Base-by-base conservation (phyloP, 1,140 invertebrate genomes). In the Aphis craccivora region DNA sequence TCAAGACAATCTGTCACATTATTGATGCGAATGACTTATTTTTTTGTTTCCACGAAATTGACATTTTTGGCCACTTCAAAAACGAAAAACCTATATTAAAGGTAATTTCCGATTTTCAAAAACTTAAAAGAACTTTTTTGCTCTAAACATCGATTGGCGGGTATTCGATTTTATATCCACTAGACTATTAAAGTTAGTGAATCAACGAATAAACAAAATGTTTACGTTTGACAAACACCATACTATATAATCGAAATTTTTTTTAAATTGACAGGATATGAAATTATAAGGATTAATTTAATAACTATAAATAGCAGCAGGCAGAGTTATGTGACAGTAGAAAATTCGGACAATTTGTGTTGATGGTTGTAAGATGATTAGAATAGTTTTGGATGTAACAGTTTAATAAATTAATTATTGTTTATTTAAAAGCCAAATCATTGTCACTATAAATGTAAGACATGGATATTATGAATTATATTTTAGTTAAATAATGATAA, bases 1-100 rank as follows among this genome's bases (percentile, higher is more conserved):
- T 35, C 25, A 20, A 87, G 87, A 53, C n/a, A 89, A 89, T 89
- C 48, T 53, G 45, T 89, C 87, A 53, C n/a, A 35, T 87, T 87
- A 87, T n/a, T 87, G 30, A n/a, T 20, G n/a, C 18, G 51, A 60
- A 60, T 55, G 20, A 90, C 51, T 55, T 89, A 25, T 25, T 89
- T 89, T 53, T 37, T 53, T n/a, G 37, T 89, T 35, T 90, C 43
- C 14, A 43, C 22, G 23, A 43, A 25, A 55, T 60, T n/a, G 88
- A 90, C 22, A 60, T 67, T 90, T 89, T 43, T 30, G 55, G 37
- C 23, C 89, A 90, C 53, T 90, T 90, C 20, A 90, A 90, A 90
- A 90, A 60, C 37, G 2, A 60, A 90, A 90, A 90, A 40, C 25
- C 37, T n/a, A 67, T 90, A 67, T 90, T 40, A 60, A 90, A 90